These are phyloP conservation scores for Rosalia funebris DNA, from an alignment of 2,888 invertebrate genomes.

Conservation along the genomic window DNA sequence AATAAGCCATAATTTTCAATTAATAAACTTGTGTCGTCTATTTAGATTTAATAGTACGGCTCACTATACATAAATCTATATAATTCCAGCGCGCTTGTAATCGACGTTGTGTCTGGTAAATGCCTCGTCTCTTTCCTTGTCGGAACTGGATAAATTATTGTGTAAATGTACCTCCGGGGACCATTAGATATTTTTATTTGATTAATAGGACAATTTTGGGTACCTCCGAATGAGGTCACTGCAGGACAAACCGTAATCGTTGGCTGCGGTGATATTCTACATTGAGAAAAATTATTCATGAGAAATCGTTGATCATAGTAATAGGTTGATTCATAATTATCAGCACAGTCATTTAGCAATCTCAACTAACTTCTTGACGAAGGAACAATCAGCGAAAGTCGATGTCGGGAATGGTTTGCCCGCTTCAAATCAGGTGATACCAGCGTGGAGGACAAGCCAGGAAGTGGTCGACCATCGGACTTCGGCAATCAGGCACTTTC, in stretches of 20 bases:
- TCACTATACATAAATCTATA: constrained; percentile 22
- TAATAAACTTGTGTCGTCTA: constrained; percentile 51
- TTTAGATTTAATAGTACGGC: constrained; percentile 48
- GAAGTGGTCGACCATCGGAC: too few relatives aligned
- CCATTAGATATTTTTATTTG: not conserved
- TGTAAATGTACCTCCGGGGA: not conserved
- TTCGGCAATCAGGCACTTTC: too few relatives aligned
- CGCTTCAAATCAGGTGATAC: too few relatives aligned
- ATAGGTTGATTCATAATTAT: too few relatives aligned
- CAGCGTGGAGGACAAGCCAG: too few relatives aligned
- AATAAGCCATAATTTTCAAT: constrained; percentile 55
- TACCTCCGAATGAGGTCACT: not conserved
- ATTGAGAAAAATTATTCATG: too few relatives aligned
- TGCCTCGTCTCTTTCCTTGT: constrained; percentile 10
- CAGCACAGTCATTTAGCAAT: too few relatives aligned
- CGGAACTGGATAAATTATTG: constrained; percentile 3
- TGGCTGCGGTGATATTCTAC: too few relatives aligned
- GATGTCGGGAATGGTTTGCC: too few relatives aligned
- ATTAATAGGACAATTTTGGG: not conserved
- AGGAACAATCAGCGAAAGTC: too few relatives aligned
- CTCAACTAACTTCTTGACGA: too few relatives aligned
- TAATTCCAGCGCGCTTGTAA: constrained; percentile 15
- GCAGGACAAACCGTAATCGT: not conserved
- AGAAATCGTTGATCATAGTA: too few relatives aligned
- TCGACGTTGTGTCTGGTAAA: constrained; percentile 9